Evolutionary conservation across 2,888 invertebrate species (phyloP).

Genomic region (Malthinus seriepunctatus): DNA sequence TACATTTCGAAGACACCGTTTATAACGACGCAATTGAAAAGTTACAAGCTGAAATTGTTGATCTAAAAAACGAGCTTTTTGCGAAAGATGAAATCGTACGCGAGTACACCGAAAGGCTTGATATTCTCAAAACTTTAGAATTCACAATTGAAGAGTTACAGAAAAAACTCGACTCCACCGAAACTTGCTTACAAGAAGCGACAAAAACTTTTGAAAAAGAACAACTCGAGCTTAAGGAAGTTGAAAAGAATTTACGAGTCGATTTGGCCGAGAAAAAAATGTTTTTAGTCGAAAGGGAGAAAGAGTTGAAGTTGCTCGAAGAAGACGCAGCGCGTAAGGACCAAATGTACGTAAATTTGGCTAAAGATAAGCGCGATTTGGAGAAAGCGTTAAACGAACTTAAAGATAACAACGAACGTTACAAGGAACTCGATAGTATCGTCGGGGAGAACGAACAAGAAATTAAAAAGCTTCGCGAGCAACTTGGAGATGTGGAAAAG

Average conservation of each 20-base stretch:
- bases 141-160: constrained; percentile 62
- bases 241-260: constrained; percentile 57
- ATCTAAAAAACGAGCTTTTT: constrained; percentile 62
- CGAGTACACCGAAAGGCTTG: constrained; percentile 63
- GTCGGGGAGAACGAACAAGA: constrained; percentile 60
- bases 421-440: constrained; percentile 58
- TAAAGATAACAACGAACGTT: constrained; percentile 55
- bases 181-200: constrained; percentile 59
- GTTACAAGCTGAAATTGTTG: constrained; percentile 63
- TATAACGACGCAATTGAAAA: constrained; percentile 52
- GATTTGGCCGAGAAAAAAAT: constrained; percentile 63
- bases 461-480: constrained; percentile 55
- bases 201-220: constrained; percentile 55
- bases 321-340: constrained; percentile 62
- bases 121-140: constrained; percentile 55
- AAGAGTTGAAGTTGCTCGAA: constrained; percentile 59
- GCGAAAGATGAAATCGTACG: constrained; percentile 61
- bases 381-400: constrained; percentile 58
- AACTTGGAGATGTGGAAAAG: constrained; percentile 44
- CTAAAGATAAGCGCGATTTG: constrained; percentile 62
- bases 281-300: constrained; percentile 59
- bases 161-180: constrained; percentile 59
- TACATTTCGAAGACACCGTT: constrained; percentile 61
- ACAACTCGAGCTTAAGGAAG: constrained; percentile 58
- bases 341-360: constrained; percentile 61